Base-by-base conservation (phyloP, 2,113 vertebrate species). In the Callipepla squamata region DNA sequence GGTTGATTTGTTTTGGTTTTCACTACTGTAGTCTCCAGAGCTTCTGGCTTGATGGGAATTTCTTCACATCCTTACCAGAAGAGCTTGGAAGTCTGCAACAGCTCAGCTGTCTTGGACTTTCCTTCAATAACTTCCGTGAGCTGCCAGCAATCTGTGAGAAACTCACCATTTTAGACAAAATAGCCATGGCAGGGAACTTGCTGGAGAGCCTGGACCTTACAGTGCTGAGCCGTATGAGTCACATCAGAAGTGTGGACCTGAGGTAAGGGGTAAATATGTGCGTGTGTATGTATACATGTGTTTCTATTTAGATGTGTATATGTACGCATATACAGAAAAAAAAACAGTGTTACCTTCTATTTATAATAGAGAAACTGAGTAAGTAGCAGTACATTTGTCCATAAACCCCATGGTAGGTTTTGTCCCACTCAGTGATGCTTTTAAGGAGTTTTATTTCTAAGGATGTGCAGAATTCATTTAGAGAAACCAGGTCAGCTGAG, bases 31-130 rank as follows among this genome's bases (percentile, higher is more conserved):
- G 99, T 95, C 97, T 99, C 87, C 99, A 99, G 97, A 99, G 97
- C 2, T 98, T 99, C 87, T 98, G 97, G 96, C 97, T 99, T 94
- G 99, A 99, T 96, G 99, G 99, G 87, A 99, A 99, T 96, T 98
- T 97, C 89, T 97, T 99, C 88, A 98, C 95, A 7, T 97, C 97
- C 65, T 97, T 99, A 93, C 99, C 99, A 38, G 98, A 99, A 88
- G 98, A 99, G 96, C 93, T 99, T 94, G 98, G 98, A 90, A 97
- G 95, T 89, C 97, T 99, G 66, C 96, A 97, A 30, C 98, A 99
- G 95, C 98, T 99, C 91, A 98, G 97, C 94, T 98, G 97, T 89
- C 97, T 99, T 57, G 98, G 99, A 32, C 98, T 99, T 70, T 99
- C 99, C 86, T 99, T 99, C 96, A 99, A 99, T 94, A 98, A 98